Conservation (phyloP, 2,888 invertebrate genomes). For the Archips crataeganus region DNA sequence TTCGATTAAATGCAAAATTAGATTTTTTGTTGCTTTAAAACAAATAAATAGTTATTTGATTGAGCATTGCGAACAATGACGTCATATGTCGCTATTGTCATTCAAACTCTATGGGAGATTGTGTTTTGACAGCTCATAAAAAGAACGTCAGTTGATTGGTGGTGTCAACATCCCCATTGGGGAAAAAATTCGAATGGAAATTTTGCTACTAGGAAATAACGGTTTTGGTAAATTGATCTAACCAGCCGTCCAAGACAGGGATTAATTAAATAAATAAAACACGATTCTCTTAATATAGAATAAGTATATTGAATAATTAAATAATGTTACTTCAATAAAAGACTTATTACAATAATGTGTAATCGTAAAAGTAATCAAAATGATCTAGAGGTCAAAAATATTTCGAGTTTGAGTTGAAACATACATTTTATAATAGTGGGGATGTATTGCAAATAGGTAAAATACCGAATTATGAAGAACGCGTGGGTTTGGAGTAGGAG, state of each 20-base stretch:
- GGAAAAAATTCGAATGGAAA: no score
- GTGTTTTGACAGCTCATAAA: no score
- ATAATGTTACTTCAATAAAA: constrained; percentile 85
- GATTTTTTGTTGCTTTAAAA: no score
- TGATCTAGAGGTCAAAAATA: constrained; percentile 79
- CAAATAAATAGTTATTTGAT: no score
- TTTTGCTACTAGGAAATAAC: no score
- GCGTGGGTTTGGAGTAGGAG: constrained; percentile 54
- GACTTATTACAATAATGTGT: constrained; percentile 76
- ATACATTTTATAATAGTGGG: constrained; percentile 64
- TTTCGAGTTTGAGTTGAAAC: constrained; percentile 77
- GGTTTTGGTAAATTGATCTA: no score
- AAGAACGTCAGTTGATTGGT: no score
- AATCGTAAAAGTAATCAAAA: constrained; percentile 83
- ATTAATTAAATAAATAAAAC: constrained; percentile 66
- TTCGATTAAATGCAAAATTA: no score
- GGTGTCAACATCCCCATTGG: no score
- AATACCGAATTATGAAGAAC: constrained; percentile 56
- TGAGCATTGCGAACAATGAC: no score
- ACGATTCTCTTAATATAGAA: constrained; percentile 79
- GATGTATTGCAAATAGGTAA: constrained; percentile 66
- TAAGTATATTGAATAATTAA: constrained; percentile 87
- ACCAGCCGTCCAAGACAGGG: background rate
- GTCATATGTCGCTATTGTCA: no score
- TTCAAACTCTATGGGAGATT: no score